phyloP scores from a whole-genome alignment of 2,797 vertebrate species.

The Aselliscus stoliczkanus region DNA sequence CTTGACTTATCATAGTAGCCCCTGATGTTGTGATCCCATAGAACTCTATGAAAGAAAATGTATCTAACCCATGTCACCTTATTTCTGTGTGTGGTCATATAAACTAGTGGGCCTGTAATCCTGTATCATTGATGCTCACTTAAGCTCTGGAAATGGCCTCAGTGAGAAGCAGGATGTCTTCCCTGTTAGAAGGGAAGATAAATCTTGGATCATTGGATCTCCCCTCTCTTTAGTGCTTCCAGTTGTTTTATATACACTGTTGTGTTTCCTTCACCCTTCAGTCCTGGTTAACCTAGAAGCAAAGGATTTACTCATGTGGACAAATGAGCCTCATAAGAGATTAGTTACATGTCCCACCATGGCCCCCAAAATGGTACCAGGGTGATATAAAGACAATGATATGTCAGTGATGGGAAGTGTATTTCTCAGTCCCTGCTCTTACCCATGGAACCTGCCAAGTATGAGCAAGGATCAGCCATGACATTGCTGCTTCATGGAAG shows the following conservation, averaged over 20 bases:
- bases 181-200: neutral
- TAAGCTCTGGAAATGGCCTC: neutral
- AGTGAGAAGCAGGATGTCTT: neutral
- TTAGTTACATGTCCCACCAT: neutral
- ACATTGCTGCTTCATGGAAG: neutral
- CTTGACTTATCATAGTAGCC: neutral
- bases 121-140: neutral
- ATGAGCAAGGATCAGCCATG: neutral
- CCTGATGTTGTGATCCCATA: neutral
- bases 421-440: neutral
- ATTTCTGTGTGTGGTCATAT: neutral
- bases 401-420: neutral
- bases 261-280: neutral
- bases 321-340: neutral
- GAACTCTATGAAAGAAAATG: neutral
- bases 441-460: neutral
- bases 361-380: neutral
- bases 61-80: neutral
- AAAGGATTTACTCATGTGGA: neutral
- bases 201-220: neutral
- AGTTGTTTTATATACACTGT: neutral
- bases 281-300: neutral
- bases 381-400: neutral
- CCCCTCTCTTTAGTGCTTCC: neutral
- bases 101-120: neutral